Conservation (phyloP, 2,888 invertebrate species). For the Sesia apiformis region DNA sequence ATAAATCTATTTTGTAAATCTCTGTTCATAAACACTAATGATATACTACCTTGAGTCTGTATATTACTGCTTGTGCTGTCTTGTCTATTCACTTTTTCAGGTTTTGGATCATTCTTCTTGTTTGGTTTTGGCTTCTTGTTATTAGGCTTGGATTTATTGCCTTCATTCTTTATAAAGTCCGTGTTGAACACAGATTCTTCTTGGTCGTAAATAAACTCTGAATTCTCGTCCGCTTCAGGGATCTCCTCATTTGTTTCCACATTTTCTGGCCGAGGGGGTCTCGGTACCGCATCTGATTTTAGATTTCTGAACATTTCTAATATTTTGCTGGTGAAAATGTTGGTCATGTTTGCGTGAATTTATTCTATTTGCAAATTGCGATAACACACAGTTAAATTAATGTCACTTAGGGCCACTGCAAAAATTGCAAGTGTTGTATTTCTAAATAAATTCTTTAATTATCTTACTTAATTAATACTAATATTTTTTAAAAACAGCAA, state of each 20-base stretch:
- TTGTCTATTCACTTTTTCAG: conserved; percentile 11
- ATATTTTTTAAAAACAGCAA: no score
- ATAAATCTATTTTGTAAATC: no score
- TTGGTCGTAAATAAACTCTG: conserved; percentile 16
- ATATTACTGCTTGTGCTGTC: conserved; percentile 4
- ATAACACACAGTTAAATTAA: no score
- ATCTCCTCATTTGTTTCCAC: conserved; percentile 12
- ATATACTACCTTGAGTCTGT: neutral
- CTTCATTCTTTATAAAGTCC: neutral
- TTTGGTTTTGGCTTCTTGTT: conserved; percentile 32
- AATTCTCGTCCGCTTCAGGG: conserved; percentile 14
- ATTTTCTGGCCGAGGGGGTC: conserved; percentile 45
- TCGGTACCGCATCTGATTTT: conserved; percentile 68
- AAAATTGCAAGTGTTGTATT: no score
- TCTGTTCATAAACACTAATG: no score
- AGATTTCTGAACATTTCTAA: conserved; percentile 55
- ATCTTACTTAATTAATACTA: no score
- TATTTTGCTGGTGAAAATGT: conserved; percentile 23
- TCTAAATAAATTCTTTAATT: no score
- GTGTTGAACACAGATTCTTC: conserved; percentile 5
- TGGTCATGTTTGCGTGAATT: neutral
- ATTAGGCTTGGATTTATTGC: neutral
- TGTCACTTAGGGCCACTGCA: neutral
- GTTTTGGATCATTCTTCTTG: conserved; percentile 16
- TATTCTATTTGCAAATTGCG: no score